Base-by-base conservation (phyloP, 2,113 vertebrate species). In the Acinonyx jubatus region DNA sequence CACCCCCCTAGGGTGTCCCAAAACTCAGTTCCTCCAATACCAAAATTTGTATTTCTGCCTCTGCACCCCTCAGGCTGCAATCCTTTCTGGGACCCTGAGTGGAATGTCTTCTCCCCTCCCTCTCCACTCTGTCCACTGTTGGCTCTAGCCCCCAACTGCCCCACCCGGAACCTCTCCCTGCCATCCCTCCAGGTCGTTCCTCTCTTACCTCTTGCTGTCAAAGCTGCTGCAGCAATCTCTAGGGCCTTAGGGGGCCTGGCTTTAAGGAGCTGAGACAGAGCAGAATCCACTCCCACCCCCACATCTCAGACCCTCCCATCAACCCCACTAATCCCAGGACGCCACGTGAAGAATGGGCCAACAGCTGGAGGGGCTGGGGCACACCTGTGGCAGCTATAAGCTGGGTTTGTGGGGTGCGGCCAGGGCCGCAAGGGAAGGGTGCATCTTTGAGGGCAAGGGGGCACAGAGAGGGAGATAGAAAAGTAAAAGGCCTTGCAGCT, bases 231-330 rank as follows among this genome's bases (percentile, higher is more conserved):
- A 81, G 45, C 45, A 88, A 33, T 65, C 79, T 88, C 80, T 76
- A 14, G 36, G 33, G 65, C 13, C 57, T 66, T 50, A 8, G n/a
- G 50, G 38, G 15, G 25, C n/a, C 16, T 41, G 45, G 78, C 38
- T 81, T 92, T 66, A 82, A 95, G 45, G 5, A 88, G 14, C 55
- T 81, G 71, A 97, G 41, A 52, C 9, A 16, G 45, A 69, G 52
- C 48, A 83, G 63, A 97, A 93, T 89, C 83, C 89, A 68, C 61
- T 94, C 71, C 89, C 78, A 91, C 31, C 5, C 82, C 74, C 65
- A 79, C 65, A 93, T 81, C 25, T 55, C 85, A 95, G 93, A 25
- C 65, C 71, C 80, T 97, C 80, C 87, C 73, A 66, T 36, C 38
- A 29, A 83, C 48, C 48, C 19, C 1, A 31, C 57, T 94, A 94